Percentiles rank a stretch among this genome's conserved stretches.
Conservation (phyloP, 2,797 vertebrate species). For the Lepilemur ruficaudatus region DNA sequence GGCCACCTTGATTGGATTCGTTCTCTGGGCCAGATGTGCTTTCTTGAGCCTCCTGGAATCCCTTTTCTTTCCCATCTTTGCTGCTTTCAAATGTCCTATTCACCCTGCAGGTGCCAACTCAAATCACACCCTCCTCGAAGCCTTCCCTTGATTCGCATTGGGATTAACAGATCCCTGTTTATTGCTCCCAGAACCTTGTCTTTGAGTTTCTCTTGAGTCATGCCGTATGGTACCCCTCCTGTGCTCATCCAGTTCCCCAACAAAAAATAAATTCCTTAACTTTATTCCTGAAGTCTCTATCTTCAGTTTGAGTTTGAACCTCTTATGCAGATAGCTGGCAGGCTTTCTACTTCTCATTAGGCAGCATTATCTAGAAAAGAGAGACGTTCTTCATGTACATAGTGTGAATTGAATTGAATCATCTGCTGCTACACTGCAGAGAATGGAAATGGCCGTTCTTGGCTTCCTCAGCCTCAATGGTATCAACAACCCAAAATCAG, state of each 20-base stretch:
- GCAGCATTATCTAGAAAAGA: slow-evolving; percentile 87
- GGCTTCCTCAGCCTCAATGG: neutral
- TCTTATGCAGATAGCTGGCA: slow-evolving; percentile 89
- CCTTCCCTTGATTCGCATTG: neutral
- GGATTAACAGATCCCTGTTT: neutral
- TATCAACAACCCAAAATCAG: neutral
- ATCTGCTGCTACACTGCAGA: neutral
- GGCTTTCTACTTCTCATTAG: slow-evolving; percentile 89
- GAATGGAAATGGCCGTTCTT: neutral
- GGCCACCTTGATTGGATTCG: neutral
- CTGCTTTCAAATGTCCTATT: neutral
- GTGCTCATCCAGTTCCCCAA: neutral
- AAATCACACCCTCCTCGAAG: neutral
- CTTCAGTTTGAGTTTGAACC: slow-evolving; percentile 45
- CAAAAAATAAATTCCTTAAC: neutral
- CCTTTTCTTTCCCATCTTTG: neutral
- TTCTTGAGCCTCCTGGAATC: neutral
- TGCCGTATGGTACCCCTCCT: neutral
- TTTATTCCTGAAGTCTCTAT: neutral
- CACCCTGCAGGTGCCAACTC: neutral
- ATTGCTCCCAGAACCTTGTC: neutral
- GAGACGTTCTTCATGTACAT: neutral
- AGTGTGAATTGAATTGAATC: neutral
- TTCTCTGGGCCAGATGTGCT: neutral
- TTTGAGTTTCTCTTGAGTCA: neutral